Conservation (phyloP, 1,140 invertebrate genomes). For the Pogonomyrmex barbatus region DNA sequence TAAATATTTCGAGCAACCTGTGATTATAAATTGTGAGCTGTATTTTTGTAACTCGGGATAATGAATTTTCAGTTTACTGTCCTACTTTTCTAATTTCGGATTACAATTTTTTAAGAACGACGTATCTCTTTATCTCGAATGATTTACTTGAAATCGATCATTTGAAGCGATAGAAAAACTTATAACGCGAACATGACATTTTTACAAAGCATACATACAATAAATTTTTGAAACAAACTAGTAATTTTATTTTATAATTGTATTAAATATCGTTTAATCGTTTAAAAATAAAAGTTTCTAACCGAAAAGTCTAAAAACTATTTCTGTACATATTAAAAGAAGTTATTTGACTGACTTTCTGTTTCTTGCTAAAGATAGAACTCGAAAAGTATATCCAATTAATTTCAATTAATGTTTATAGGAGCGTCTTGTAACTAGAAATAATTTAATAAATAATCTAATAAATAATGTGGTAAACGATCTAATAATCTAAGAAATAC, state of each 20-base stretch:
- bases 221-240: neutral
- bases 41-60: neutral
- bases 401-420: constrained; percentile 40
- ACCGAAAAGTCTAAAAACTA: neutral
- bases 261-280: neutral
- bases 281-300: neutral
- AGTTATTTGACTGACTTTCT: neutral
- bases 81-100: constrained; percentile 38
- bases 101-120: neutral
- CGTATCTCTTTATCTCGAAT: neutral
- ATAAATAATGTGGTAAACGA: neutral
- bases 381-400: constrained; percentile 10
- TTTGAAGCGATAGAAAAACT: neutral
- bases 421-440: neutral
- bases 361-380: neutral
- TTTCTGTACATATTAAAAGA: neutral
- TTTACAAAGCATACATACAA: neutral
- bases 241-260: neutral
- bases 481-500: no score
- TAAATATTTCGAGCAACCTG: constrained; percentile 7
- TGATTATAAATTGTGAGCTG: constrained; percentile 23
- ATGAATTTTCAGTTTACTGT: neutral
- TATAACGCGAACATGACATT: neutral
- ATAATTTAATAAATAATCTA: constrained; percentile 37
- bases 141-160: neutral